A percentile compares a stretch with the other conserved stretches of the same genome.
Conservation (phyloP, 2,888 invertebrate genomes). For the Cybosia mesomella region DNA sequence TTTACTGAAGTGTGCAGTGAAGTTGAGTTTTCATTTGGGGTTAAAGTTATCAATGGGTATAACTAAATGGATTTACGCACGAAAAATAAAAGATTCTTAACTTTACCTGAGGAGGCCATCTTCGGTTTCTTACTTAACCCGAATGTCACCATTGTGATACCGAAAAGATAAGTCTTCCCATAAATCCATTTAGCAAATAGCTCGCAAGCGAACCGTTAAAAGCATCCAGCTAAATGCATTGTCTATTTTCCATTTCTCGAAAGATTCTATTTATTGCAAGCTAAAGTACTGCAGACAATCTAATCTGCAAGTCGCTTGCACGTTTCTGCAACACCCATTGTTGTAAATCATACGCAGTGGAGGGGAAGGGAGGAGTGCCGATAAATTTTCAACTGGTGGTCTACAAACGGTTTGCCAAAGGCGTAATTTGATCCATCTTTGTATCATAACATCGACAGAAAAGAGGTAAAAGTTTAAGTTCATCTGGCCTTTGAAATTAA, state of each 20-base stretch:
- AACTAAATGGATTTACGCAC: too few species aligned
- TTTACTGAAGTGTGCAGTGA: too few species aligned
- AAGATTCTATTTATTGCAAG: slow-evolving; percentile 60
- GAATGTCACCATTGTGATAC: too few species aligned
- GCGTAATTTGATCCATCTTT: slow-evolving; percentile 48
- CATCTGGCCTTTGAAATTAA: slow-evolving; percentile 4
- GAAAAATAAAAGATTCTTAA: too few species aligned
- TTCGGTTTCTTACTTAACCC: too few species aligned
- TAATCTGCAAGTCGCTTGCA: slow-evolving; percentile 56
- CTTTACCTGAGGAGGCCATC: too few species aligned
- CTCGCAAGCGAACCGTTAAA: slow-evolving; percentile 42
- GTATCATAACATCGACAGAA: slow-evolving; percentile 17
- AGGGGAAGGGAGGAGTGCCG: slow-evolving; percentile 49
- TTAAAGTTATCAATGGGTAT: too few species aligned
- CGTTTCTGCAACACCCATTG: slow-evolving; percentile 56
- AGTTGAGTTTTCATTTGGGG: too few species aligned
- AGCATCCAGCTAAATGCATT: slow-evolving; percentile 51
- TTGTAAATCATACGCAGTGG: slow-evolving; percentile 55
- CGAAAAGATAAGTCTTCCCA: neutral
- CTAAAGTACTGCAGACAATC: slow-evolving; percentile 59
- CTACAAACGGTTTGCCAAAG: slow-evolving; percentile 51
- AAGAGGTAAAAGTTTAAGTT: slow-evolving; percentile 19
- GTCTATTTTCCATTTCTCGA: slow-evolving; percentile 55
- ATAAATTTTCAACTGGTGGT: slow-evolving; percentile 63
- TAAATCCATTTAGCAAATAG: slow-evolving; percentile 14